Evolutionary conservation across 2,888 invertebrate species (phyloP).

Genomic region (Homarus gammarus): DNA sequence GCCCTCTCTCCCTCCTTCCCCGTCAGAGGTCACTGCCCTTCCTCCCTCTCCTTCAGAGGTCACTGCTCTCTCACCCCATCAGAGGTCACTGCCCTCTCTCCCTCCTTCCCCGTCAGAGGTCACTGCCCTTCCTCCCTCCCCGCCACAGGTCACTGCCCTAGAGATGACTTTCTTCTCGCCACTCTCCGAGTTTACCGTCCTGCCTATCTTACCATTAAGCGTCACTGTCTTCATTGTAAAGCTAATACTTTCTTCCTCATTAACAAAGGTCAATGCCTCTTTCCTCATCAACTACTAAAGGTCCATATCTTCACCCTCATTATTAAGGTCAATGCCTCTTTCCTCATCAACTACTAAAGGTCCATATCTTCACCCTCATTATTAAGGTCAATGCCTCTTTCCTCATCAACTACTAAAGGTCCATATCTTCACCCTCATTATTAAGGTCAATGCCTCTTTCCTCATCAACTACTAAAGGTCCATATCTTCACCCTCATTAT

Average conservation of each 20-base stretch:
- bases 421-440: no score
- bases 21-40: background rate
- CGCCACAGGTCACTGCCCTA: background rate
- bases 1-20: background rate
- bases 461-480: no score
- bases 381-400: background rate
- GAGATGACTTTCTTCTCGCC: background rate
- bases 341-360: no score
- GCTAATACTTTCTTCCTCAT: background rate
- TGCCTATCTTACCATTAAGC: background rate
- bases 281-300: no score
- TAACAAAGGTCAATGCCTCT: background rate
- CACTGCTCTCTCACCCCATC: background rate
- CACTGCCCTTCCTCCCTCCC: no score
- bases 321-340: no score
- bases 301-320: no score
- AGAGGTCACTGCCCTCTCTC: background rate
- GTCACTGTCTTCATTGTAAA: background rate
- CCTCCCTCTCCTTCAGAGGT: background rate
- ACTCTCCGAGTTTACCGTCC: background rate
- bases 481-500: no score
- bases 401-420: no score
- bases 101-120: no score
- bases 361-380: no score
- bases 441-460: background rate